Conservation (phyloP, 2,113 vertebrate genomes). For the Oreotragus oreotragus region DNA sequence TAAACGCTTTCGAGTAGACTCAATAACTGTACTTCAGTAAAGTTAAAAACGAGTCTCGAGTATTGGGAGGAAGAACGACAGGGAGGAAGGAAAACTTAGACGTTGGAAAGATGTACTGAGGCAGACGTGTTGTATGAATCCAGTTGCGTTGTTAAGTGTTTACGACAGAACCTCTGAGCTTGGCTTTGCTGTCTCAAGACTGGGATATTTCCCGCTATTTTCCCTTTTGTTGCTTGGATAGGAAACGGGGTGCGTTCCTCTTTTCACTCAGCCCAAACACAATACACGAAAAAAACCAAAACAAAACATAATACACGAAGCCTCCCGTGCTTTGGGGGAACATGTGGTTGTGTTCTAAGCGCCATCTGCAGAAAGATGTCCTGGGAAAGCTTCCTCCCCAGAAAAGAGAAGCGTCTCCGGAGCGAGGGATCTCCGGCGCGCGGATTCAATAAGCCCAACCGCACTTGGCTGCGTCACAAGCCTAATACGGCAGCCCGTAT, state of each 20-base stretch:
- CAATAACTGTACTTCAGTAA: neutral
- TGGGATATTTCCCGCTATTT: neutral
- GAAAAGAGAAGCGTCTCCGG: conserved; percentile 59
- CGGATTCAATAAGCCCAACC: conserved; percentile 69
- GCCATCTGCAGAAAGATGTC: conserved; percentile 40
- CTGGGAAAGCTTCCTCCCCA: conserved; percentile 56
- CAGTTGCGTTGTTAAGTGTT: neutral
- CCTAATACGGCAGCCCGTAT: conserved; percentile 71
- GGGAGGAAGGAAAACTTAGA: neutral
- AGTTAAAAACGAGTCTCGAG: neutral
- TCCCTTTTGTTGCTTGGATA: conserved; percentile 9
- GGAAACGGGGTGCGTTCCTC: neutral
- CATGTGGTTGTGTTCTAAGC: conserved; percentile 55
- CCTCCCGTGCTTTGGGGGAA: conserved; percentile 14
- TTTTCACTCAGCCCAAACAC: neutral
- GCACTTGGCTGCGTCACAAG: conserved; percentile 71
- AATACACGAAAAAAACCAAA: neutral
- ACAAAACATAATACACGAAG: neutral
- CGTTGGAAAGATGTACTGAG: neutral
- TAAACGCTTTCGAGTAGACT: neutral
- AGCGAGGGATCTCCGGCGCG: conserved; percentile 53
- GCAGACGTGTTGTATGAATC: neutral
- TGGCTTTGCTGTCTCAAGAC: neutral
- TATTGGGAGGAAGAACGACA: neutral
- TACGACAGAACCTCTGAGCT: neutral